Evolutionary conservation across 1,140 invertebrate genomes (phyloP).

Genomic region (Drosophila fuyamai): DNA sequence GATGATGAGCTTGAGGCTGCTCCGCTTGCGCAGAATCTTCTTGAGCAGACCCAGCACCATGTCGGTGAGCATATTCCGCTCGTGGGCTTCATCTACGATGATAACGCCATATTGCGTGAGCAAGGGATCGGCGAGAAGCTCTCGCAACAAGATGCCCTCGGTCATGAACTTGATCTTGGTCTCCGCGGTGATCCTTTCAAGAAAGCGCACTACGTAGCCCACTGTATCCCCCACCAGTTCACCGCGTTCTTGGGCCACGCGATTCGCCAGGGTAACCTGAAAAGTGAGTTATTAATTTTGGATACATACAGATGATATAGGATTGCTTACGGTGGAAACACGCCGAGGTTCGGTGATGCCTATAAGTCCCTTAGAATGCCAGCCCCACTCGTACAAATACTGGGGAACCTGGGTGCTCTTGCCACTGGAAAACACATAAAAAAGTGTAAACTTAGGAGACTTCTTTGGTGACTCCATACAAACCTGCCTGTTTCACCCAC

Average conservation of each 20-base stretch:
- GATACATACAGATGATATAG: too few species aligned
- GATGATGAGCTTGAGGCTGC: conserved; percentile 93
- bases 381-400: conserved; percentile 96
- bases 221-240: conserved; percentile 92
- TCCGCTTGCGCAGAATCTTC: conserved; percentile 95
- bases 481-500: conserved; percentile 95
- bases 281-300: background rate
- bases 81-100: conserved; percentile 98
- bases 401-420: conserved; percentile 98
- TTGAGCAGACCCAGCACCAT: conserved; percentile 97
- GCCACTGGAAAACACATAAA: conserved; percentile 88
- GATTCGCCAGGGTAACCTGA: conserved; percentile 91
- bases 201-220: conserved; percentile 97
- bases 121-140: conserved; percentile 97
- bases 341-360: conserved; percentile 96
- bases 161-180: conserved; percentile 98
- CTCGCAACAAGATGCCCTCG: conserved; percentile 96
- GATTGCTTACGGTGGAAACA: conserved; percentile 90
- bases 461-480: background rate
- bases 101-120: conserved; percentile 95
- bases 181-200: conserved; percentile 89
- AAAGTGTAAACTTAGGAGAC: background rate
- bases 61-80: conserved; percentile 96
- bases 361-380: conserved; percentile 90
- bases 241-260: conserved; percentile 96